Evolutionary conservation across 2,113 vertebrate species (phyloP).

Genomic region (Strix uralensis): DNA sequence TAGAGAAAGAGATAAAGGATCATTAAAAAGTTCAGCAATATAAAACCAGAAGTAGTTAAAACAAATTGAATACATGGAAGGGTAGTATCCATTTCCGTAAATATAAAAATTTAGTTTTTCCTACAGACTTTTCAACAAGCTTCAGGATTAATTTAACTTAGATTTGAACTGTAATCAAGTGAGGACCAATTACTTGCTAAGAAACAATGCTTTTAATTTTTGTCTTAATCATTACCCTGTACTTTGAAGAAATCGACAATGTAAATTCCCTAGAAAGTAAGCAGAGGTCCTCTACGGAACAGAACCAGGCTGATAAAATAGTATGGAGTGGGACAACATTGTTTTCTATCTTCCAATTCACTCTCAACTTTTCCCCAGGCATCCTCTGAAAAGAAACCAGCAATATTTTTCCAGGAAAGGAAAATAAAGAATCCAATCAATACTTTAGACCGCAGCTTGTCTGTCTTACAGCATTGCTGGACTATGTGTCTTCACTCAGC

Average conservation of each 20-base stretch:
- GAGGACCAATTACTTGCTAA: not conserved
- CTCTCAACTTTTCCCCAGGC: not conserved
- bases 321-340: not conserved
- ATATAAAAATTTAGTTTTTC: not conserved
- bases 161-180: not conserved
- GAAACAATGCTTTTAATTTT: not conserved
- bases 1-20: slow-evolving; percentile 62
- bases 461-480: not conserved
- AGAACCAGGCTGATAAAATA: not conserved
- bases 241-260: not conserved
- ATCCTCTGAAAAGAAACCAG: not conserved
- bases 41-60: not conserved
- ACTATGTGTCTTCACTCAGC: not conserved
- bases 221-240: not conserved
- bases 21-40: not conserved
- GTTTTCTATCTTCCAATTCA: not conserved
- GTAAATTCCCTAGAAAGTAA: not conserved
- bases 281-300: not conserved
- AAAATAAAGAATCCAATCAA: not conserved
- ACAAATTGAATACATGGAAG: not conserved
- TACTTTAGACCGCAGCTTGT: not conserved
- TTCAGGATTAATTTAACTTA: not conserved
- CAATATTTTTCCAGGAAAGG: not conserved
- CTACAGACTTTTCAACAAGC: not conserved
- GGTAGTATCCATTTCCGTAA: not conserved